Conservation (phyloP, 2,888 invertebrate genomes). For the Leucophenga montana region DNA sequence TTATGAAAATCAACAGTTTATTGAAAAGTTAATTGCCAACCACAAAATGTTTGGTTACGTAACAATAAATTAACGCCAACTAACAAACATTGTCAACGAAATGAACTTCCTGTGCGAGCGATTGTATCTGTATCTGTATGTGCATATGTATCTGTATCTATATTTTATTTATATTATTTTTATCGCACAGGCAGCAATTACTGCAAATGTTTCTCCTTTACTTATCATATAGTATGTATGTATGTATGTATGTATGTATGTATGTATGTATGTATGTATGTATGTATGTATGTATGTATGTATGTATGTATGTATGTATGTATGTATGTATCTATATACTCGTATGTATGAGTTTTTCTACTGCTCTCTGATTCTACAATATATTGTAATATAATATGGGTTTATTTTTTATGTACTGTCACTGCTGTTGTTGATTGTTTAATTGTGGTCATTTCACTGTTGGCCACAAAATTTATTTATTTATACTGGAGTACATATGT, state of each 20-base stretch:
- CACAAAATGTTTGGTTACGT: constrained; percentile 29
- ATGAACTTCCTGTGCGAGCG: constrained; percentile 49
- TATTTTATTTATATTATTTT: neutral
- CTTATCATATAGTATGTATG: neutral
- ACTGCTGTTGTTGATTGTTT: constrained; percentile 58
- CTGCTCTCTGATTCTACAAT: constrained; percentile 34
- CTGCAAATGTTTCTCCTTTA: constrained; percentile 1
- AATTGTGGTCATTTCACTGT: constrained; percentile 61
- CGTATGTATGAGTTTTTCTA: no score
- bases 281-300: neutral
- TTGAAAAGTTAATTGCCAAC: constrained; percentile 56
- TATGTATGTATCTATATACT: no score
- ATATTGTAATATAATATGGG: constrained; percentile 39
- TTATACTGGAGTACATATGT: neutral
- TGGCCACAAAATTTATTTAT: constrained; percentile 26
- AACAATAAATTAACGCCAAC: constrained; percentile 62
- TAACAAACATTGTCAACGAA: constrained; percentile 61
- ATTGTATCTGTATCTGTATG: neutral
- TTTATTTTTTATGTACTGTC: constrained; percentile 15
- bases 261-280: neutral
- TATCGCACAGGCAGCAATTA: constrained; percentile 12
- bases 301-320: neutral
- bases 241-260: constrained; percentile 1
- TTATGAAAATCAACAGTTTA: constrained; percentile 46
- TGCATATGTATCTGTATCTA: no score